A percentile compares a stretch with the other conserved stretches of the same genome.
Conservation (phyloP, 2,888 invertebrate genomes). For the Tipula helvola region DNA sequence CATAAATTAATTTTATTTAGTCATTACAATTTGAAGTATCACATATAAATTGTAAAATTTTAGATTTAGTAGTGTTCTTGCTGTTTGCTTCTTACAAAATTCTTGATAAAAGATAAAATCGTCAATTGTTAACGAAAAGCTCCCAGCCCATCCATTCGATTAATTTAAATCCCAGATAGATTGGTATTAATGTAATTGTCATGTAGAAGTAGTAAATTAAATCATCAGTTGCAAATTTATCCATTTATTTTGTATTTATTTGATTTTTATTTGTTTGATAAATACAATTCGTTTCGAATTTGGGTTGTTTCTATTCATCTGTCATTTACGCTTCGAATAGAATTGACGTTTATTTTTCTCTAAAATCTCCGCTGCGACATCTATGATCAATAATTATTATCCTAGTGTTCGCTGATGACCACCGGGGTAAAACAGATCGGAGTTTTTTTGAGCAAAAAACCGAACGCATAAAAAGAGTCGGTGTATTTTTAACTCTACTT, state of each 20-base stretch:
- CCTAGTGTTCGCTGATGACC: no score
- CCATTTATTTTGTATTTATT: neutral
- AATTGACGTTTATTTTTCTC: neutral
- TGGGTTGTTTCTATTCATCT: no score
- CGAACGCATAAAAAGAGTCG: no score
- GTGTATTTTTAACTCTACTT: no score
- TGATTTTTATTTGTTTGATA: neutral
- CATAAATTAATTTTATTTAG: neutral
- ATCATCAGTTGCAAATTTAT: slow-evolving; percentile 20
- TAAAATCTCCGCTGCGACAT: neutral
- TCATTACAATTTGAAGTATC: neutral
- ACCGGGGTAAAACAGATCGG: no score
- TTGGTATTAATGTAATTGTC: slow-evolving; percentile 32
- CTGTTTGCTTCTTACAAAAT: neutral
- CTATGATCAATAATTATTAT: no score
- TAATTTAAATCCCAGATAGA: slow-evolving; percentile 35
- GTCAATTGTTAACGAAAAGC: slow-evolving; percentile 35
- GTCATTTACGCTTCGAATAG: neutral
- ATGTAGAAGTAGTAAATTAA: slow-evolving; percentile 33
- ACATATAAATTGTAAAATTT: neutral
- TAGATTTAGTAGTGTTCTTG: neutral
- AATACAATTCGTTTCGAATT: neutral
- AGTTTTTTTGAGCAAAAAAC: no score
- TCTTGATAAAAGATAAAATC: neutral
- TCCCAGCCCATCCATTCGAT: slow-evolving; percentile 36